phyloP scores from a whole-genome alignment of 2,113 vertebrate genomes.

The Stegostoma tigrinum region DNA sequence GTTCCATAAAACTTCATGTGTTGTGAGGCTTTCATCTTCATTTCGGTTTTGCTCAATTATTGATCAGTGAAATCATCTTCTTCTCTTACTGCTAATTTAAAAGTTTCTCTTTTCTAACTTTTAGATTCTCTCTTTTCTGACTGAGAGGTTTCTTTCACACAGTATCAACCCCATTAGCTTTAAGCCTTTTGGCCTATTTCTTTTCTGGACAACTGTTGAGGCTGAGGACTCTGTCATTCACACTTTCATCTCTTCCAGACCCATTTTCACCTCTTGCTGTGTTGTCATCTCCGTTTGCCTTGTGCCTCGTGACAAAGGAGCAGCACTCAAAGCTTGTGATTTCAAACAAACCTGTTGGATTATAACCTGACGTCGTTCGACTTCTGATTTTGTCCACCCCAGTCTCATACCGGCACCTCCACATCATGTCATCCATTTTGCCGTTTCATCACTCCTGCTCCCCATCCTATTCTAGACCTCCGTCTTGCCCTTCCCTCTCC shows the following conservation, averaged over 20 bases:
- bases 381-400: no score
- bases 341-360: no score
- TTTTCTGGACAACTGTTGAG: neutral
- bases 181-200: neutral
- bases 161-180: neutral
- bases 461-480: no score
- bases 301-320: no score
- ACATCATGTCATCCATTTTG: neutral
- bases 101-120: neutral
- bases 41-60: conserved; percentile 25
- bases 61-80: conserved; percentile 1
- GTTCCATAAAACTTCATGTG: neutral
- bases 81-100: neutral
- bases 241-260: neutral
- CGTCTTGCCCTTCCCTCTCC: no score
- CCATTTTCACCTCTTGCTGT: neutral
- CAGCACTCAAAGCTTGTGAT: no score
- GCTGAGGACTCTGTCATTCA: neutral
- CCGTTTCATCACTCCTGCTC: neutral
- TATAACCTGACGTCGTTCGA: no score
- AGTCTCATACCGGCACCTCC: no score
- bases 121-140: neutral
- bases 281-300: neutral
- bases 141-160: neutral
- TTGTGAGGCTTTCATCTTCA: neutral